These are phyloP conservation scores for Orthosia gothica DNA, from an alignment of 2,888 invertebrate genomes.

Conservation along the genomic window DNA sequence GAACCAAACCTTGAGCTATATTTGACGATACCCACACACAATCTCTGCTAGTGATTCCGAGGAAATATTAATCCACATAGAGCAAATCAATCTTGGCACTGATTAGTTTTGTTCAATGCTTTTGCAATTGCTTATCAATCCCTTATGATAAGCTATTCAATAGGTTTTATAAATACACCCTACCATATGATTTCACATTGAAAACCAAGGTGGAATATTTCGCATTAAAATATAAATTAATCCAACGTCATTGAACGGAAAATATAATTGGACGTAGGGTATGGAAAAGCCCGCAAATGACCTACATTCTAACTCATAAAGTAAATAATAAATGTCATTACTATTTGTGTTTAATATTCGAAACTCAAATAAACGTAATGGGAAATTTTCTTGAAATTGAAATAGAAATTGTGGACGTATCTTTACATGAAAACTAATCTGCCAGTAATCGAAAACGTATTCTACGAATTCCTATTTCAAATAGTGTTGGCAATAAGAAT, in stretches of 20 bases:
- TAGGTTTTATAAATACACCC: background rate
- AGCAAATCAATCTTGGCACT: background rate
- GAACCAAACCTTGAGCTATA: too few species aligned
- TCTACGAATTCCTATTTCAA: slow-evolving; percentile 7
- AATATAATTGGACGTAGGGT: slow-evolving; percentile 28
- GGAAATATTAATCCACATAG: background rate
- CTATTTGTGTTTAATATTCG: slow-evolving; percentile 34
- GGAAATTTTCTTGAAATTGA: slow-evolving; percentile 14
- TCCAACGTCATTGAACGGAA: slow-evolving; percentile 6
- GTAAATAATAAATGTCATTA: slow-evolving; percentile 29
- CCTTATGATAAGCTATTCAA: slow-evolving; percentile 19
- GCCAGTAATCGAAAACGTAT: slow-evolving; percentile 12
- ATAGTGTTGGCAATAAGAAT: background rate
- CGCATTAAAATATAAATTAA: slow-evolving; percentile 17
- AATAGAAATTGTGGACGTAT: background rate
- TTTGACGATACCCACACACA: background rate
- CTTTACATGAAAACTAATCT: background rate
- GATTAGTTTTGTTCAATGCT: slow-evolving; percentile 22
- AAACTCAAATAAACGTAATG: slow-evolving; percentile 15
- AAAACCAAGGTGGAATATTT: slow-evolving; percentile 10
- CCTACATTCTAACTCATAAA: slow-evolving; percentile 27
- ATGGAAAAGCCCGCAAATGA: slow-evolving; percentile 19
- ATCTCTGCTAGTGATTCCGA: background rate
- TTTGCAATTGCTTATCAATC: slow-evolving; percentile 2
- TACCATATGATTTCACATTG: slow-evolving; percentile 10